Evolutionary conservation across 2,113 vertebrate species (phyloP).

Genomic region (Lampris incognitus): DNA sequence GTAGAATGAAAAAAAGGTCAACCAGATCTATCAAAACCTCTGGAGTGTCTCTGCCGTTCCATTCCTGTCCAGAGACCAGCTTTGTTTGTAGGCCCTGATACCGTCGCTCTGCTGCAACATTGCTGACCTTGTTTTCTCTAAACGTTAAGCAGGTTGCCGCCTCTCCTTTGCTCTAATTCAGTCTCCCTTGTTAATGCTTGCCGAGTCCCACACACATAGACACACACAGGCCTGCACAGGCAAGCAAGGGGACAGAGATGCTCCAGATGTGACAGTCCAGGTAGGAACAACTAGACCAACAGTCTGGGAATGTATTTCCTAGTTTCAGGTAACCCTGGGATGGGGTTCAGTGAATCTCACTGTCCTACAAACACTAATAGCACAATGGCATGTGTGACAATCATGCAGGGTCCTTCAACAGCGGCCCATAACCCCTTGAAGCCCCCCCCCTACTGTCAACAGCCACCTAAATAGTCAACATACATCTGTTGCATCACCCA

Average conservation of each 20-base stretch:
- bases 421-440: neutral
- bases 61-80: too few relatives aligned
- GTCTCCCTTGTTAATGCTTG: neutral
- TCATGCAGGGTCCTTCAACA: neutral
- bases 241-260: neutral
- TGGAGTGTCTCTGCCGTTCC: neutral
- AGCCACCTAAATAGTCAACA: slow-evolving; percentile 19
- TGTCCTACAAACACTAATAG: neutral
- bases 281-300: neutral
- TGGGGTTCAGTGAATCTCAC: neutral
- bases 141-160: slow-evolving; percentile 67
- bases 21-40: neutral
- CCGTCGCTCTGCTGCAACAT: neutral
- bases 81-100: neutral
- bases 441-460: neutral
- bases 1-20: neutral
- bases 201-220: neutral
- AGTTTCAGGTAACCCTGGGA: neutral
- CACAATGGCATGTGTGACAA: neutral
- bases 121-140: slow-evolving; percentile 32
- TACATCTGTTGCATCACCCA: slow-evolving; percentile 15
- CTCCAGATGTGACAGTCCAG: neutral
- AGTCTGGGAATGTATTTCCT: neutral
- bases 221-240: neutral
- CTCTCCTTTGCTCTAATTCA: neutral